Base-by-base conservation (phyloP, 1,140 invertebrate genomes). In the Dendroctonus valens region DNA sequence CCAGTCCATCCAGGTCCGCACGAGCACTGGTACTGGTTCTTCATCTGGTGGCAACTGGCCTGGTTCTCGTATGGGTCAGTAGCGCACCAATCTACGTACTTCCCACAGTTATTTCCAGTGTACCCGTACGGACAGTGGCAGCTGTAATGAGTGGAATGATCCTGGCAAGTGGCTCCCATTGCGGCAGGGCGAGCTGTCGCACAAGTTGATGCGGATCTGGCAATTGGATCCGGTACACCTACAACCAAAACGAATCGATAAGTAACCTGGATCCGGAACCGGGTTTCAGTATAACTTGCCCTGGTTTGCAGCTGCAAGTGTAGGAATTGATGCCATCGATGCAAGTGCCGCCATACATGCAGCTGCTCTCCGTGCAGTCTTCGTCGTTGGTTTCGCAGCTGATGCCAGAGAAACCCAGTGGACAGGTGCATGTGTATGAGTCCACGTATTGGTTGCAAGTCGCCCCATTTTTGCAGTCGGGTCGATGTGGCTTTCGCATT, bases 341-440 rank as follows among this genome's bases (percentile, higher is more conserved):
- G 75, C 96, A 98, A 2, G 87, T 92, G 4, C 95, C 96, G 2
- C 91, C 91, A 76, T 97, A 94, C 87, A 97, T 91, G 75, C 96
- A 98, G 60, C 90, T 92, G 53, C 89, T 91, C 39, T 91, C 87
- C 0, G 93, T 95, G 74, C 94, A 97, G 71, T 97, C 96, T 78
- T 97, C 89, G 77, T 97, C 95, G 77, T 98, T 98, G 37, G 91
- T 94, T 79, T 96, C 91, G 75, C 94, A 98, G 76, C 94, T 91
- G 57, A 92, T 93, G 3, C 95, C 94, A 5, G 92, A 94, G 78
- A 96, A 98, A 0, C 95, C 96, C 1, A 92, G 81, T 5, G 87
- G 89, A 77, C 95, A 98, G 1, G 91, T 92, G 74, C 94, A 97
- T 0, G 93, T 96, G 75, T 94, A 96, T 0, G 93, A 95, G 68